A percentile compares a stretch with the other conserved stretches of the same genome.
phyloP scores from a whole-genome alignment of 2,888 invertebrate genomes.

The Lingula anatina region DNA sequence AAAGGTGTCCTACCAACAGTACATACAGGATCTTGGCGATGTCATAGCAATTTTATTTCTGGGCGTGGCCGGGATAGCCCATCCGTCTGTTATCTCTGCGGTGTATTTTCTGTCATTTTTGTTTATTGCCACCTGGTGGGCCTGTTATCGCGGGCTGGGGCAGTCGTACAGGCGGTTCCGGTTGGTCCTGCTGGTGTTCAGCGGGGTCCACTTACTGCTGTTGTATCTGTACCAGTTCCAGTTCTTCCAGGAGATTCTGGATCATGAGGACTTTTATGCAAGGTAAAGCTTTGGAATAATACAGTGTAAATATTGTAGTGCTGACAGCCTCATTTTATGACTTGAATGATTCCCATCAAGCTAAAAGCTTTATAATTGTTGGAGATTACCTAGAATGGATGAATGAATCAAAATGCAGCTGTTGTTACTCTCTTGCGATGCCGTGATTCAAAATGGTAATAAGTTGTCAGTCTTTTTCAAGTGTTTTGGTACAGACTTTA shows the following conservation, averaged over 20 bases:
- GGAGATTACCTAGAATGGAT: no score
- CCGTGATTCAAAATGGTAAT: no score
- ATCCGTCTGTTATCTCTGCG: constrained; percentile 77
- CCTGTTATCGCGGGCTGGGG: constrained; percentile 71
- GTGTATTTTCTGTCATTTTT: constrained; percentile 85
- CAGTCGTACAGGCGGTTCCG: constrained; percentile 64
- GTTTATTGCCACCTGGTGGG: constrained; percentile 66
- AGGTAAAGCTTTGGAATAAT: no score
- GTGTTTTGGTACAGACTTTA: no score
- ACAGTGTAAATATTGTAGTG: no score
- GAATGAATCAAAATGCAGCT: no score
- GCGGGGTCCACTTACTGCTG: constrained; percentile 68
- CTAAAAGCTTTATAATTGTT: no score
- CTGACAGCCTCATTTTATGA: no score
- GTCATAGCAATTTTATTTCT: constrained; percentile 30
- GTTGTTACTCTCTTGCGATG: no score
- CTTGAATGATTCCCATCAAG: no score
- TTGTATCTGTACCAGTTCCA: constrained; percentile 80
- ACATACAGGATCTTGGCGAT: constrained; percentile 19
- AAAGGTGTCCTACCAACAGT: no score
- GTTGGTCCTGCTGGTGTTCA: constrained; percentile 58
- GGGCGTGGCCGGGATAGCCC: constrained; percentile 62
- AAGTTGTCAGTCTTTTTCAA: no score
- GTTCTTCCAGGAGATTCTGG: constrained; percentile 69
- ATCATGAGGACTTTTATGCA: constrained; percentile 67